A percentile compares a stretch with the other conserved stretches of the same genome.
phyloP scores from a whole-genome alignment of 2,113 vertebrate genomes.

The Recurvirostra avosetta region DNA sequence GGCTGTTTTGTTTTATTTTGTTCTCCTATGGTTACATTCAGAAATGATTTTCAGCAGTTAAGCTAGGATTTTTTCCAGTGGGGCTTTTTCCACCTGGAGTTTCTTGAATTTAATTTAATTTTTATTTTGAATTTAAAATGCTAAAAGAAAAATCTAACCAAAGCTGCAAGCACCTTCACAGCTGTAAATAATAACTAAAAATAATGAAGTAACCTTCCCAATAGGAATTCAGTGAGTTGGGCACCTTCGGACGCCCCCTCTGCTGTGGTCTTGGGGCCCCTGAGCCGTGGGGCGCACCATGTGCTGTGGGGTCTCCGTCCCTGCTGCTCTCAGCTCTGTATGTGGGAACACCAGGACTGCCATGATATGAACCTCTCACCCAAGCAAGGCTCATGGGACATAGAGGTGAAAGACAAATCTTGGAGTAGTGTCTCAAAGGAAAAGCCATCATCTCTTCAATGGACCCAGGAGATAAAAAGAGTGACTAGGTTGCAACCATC shows the following conservation, averaged over 20 bases:
- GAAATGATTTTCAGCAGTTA: not conserved
- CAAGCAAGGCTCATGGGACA: not conserved
- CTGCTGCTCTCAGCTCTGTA: not conserved
- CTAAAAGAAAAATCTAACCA: not conserved
- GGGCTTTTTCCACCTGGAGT: not conserved
- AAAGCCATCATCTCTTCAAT: not conserved
- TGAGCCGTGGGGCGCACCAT: accelerated
- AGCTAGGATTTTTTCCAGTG: not conserved
- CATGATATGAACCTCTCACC: not conserved
- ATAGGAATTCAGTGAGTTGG: not conserved
- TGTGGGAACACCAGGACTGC: not conserved
- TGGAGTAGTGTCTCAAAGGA: not conserved
- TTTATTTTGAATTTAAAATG: not conserved
- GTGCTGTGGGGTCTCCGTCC: not conserved
- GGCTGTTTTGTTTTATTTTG: not conserved
- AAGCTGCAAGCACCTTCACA: not conserved
- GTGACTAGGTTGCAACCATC: not conserved
- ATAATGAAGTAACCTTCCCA: not conserved
- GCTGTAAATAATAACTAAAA: not conserved
- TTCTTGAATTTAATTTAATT: not conserved
- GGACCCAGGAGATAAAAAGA: not conserved
- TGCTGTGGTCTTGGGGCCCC: not conserved
- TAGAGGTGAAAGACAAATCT: not conserved
- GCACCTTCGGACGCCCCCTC: not conserved
- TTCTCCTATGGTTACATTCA: not conserved